phyloP scores from a whole-genome alignment of 1,140 invertebrate species.

The Halictus rubicundus region DNA sequence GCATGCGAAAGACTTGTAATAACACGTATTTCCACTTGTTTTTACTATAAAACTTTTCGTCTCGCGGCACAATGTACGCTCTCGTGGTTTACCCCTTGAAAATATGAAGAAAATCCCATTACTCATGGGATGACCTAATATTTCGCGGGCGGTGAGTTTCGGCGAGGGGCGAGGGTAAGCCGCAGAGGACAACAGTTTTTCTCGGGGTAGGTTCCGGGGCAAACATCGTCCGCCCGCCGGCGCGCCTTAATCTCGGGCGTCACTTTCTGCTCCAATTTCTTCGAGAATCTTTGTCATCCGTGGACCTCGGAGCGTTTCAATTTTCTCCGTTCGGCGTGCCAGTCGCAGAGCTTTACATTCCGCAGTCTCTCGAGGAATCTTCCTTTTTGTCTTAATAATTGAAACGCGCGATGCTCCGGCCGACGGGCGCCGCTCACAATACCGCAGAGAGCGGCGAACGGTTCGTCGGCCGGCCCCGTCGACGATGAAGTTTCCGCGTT shows the following conservation, averaged over 20 bases:
- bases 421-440: slow-evolving; percentile 7
- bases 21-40: too few relatives aligned
- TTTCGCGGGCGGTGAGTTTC: neutral
- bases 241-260: slow-evolving; percentile 21
- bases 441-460: neutral
- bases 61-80: too few relatives aligned
- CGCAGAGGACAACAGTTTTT: slow-evolving; percentile 10
- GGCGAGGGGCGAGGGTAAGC: neutral
- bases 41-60: too few relatives aligned
- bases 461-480: neutral
- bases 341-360: slow-evolving; percentile 43
- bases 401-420: slow-evolving; percentile 27
- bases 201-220: too few relatives aligned
- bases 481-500: slow-evolving; percentile 37
- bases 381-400: slow-evolving; percentile 46
- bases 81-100: too few relatives aligned
- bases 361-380: slow-evolving; percentile 30
- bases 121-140: too few relatives aligned
- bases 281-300: slow-evolving; percentile 49
- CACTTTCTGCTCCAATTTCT: slow-evolving; percentile 53
- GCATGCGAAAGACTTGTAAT: too few relatives aligned
- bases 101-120: too few relatives aligned
- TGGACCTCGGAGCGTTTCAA: slow-evolving; percentile 46
- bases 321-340: slow-evolving; percentile 45
- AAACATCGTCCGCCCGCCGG: neutral